A percentile compares a stretch with the other conserved stretches of the same genome.
Conservation (phyloP, 1,140 invertebrate species). For the Trichonephila clavata region DNA sequence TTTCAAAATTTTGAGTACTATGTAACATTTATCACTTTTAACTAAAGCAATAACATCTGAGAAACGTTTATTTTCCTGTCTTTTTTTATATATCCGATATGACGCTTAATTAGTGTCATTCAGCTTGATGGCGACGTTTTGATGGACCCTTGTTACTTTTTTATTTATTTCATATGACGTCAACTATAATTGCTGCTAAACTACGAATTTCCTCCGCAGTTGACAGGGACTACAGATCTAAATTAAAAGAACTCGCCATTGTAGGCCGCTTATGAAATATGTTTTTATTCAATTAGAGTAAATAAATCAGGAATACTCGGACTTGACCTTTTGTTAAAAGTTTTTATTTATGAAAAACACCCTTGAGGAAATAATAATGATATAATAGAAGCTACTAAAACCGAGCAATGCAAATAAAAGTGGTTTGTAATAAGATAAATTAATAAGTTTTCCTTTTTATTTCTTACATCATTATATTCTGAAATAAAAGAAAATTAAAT, state of each 20-base stretch:
- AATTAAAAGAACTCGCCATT: not conserved
- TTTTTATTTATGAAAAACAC: too few species aligned
- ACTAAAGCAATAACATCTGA: too few species aligned
- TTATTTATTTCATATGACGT: slow-evolving; percentile 22
- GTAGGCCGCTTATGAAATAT: not conserved
- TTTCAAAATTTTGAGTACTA: too few species aligned
- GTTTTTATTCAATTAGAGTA: not conserved
- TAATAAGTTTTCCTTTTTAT: too few species aligned
- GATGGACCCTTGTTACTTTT: not conserved
- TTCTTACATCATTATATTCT: too few species aligned
- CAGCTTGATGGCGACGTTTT: not conserved
- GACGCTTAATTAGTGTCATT: not conserved
- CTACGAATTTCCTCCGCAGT: not conserved
- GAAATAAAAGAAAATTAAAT: too few species aligned
- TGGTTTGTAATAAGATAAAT: too few species aligned
- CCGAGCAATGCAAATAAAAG: too few species aligned
- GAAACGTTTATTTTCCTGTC: not conserved
- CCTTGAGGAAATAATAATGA: too few species aligned
- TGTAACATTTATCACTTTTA: too few species aligned
- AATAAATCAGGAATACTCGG: not conserved
- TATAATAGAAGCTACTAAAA: too few species aligned
- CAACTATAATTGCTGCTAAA: not conserved
- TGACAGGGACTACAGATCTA: not conserved
- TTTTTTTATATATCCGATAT: not conserved
- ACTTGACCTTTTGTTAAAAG: not conserved